Evolutionary conservation across 2,888 invertebrate genomes (phyloP).

Genomic region (Polydesmus complanatus): DNA sequence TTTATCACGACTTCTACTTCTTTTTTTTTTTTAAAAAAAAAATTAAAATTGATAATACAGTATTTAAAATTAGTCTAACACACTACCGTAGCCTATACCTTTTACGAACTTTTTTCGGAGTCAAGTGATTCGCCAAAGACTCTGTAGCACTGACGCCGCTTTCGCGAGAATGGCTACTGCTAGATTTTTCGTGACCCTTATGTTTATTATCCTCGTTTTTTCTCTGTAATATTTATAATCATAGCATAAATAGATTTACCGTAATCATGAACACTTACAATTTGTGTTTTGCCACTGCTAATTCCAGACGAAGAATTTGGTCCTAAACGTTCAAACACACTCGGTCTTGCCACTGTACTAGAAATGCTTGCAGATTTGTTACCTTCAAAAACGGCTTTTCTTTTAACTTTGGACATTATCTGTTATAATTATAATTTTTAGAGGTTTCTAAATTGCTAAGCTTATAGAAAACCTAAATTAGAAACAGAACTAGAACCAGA

Average conservation of each 20-base stretch:
- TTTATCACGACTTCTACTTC: conserved; percentile 6
- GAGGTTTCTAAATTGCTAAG: too few species aligned
- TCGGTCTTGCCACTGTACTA: conserved; percentile 40
- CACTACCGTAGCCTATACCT: not conserved
- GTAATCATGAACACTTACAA: not conserved
- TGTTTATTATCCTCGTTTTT: not conserved
- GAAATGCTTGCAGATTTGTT: not conserved
- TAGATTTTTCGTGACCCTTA: not conserved
- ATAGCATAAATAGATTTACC: not conserved
- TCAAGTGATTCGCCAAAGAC: not conserved
- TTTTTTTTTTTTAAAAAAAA: too few species aligned
- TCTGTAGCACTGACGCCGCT: not conserved
- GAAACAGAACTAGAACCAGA: too few species aligned
- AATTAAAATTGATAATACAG: too few species aligned
- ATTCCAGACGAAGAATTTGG: conserved; percentile 13
- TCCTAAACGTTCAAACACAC: conserved; percentile 69
- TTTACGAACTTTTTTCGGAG: not conserved
- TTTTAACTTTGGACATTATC: not conserved
- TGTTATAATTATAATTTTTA: too few species aligned
- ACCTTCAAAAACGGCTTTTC: not conserved
- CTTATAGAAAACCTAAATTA: too few species aligned
- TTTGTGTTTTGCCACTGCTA: not conserved
- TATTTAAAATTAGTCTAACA: not conserved
- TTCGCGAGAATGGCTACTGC: not conserved
- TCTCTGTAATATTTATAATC: not conserved